Conservation (phyloP, 2,113 vertebrate genomes). For the Scytalopus superciliaris region DNA sequence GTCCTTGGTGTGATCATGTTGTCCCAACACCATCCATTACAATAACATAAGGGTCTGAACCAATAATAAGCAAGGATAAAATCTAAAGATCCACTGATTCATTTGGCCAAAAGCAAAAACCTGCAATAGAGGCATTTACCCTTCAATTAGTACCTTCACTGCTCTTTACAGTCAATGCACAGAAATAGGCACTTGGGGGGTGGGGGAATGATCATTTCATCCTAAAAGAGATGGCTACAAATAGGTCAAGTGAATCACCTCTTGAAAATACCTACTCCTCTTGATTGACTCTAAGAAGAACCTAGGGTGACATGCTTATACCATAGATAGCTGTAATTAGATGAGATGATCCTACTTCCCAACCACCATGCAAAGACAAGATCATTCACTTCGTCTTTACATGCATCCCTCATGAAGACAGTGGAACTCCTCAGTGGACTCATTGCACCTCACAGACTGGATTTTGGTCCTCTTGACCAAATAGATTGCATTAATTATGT, state of each 20-base stretch:
- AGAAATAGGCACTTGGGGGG: not conserved
- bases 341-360: not conserved
- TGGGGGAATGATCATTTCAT: not conserved
- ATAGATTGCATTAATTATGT: not conserved
- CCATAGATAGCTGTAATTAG: not conserved
- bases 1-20: not conserved
- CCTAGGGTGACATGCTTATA: not conserved
- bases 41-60: not conserved
- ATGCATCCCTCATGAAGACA: not conserved
- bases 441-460: not conserved
- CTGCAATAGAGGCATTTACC: not conserved
- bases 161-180: not conserved
- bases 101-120: not conserved
- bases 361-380: not conserved
- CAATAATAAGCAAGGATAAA: not conserved
- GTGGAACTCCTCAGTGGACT: not conserved
- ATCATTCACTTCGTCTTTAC: not conserved
- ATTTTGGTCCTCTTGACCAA: not conserved
- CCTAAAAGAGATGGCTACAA: slow-evolving; percentile 19
- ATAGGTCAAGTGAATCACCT: slow-evolving; percentile 37
- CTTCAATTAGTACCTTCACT: not conserved
- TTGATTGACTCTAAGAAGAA: not conserved
- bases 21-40: not conserved
- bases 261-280: slow-evolving; percentile 1
- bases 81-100: not conserved